These are phyloP conservation scores for Eupithecia centaureata DNA, from an alignment of 2,888 invertebrate genomes.

Conservation along the genomic window DNA sequence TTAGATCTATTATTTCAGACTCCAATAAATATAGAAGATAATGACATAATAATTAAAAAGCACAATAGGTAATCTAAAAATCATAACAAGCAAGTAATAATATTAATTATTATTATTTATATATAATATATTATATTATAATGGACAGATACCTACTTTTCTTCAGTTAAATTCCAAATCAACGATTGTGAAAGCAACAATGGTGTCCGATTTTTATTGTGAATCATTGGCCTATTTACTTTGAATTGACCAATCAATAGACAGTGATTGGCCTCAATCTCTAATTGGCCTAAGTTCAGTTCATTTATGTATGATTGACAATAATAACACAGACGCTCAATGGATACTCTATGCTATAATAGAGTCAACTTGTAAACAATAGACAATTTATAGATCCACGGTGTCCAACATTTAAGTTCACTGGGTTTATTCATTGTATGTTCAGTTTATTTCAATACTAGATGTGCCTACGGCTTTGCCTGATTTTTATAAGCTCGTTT, in stretches of 20 bases:
- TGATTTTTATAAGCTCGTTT: no score
- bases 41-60: no score
- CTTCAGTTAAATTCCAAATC: not conserved
- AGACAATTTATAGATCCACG: not conserved
- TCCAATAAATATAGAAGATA: no score
- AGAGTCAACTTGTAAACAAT: no score
- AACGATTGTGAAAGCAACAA: not conserved
- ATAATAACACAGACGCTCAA: no score
- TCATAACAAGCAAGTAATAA: no score
- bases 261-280: constrained; percentile 37
- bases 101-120: no score
- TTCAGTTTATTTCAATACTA: no score
- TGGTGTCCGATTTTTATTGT: constrained; percentile 6
- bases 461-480: no score
- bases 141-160: not conserved
- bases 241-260: constrained; percentile 38
- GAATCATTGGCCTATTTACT: constrained; percentile 25
- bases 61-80: no score
- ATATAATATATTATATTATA: not conserved
- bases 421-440: not conserved
- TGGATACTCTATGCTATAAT: no score
- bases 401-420: not conserved
- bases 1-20: no score
- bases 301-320: constrained; percentile 13
- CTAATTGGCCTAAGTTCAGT: constrained; percentile 31